Base-by-base conservation (phyloP, 2,113 vertebrate species). In the Syngnathoides biaculeatus region DNA sequence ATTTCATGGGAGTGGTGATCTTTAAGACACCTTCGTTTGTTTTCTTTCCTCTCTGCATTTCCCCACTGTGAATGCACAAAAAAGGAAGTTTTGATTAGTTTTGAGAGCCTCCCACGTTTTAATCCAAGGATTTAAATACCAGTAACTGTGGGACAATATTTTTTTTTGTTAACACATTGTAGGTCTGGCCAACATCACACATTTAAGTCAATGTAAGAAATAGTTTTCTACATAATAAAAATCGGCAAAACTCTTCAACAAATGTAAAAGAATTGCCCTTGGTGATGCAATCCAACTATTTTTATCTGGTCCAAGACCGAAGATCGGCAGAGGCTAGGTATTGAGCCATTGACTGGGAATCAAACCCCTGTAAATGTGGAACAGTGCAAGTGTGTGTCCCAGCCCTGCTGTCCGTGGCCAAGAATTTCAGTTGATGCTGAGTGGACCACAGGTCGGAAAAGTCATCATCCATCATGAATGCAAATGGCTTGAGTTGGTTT, bases 401-500 rank as follows among this genome's bases (percentile, higher is more conserved):
- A 72, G 77, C 65, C 68, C 59, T 68, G 81, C 74, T 63, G 64
- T 82, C 60, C 58, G 45, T 70, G 42, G 61, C 79, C 82, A 63
- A 72, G 56, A 64, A 70, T 85, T 83, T 79, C 82, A 71, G 78
- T 86, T 88, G 85, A 72, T 84, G 86, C 87, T 82, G 88, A 85
- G 74, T 74, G 85, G n/a, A 77, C 81, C 88, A 88, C 81, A 84
- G 85, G 87, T 81, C 75, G 75, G 75, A 88, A 88, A 86, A 84
- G 86, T 88, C 78, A 27, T 76, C 81, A 86, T 90, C 83, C 83
- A 89, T 92, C 90, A 92, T 78, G 82, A 86, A 92, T 93, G 88
- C 89, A 92, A 92, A 90, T 89, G 86, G 89, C 87, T 35, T 74
- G 35, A 64, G 80, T 88, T 88, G 87, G 90, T 90, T 90, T 92